These are phyloP conservation scores for Aricia artaxerxes DNA, from an alignment of 2,888 invertebrate genomes.

Conservation along the genomic window DNA sequence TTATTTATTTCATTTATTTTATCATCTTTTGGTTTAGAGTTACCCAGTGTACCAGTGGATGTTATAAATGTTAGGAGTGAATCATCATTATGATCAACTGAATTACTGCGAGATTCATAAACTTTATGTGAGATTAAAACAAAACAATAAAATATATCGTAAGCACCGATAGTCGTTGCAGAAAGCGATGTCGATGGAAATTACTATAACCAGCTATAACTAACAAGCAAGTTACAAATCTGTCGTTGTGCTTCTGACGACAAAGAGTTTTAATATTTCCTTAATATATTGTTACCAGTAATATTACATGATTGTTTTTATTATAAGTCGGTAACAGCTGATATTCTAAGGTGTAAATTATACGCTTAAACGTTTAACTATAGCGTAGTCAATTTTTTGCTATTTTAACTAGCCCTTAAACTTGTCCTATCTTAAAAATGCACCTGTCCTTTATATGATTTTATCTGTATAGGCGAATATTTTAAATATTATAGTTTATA, in stretches of 20 bases:
- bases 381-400: neutral
- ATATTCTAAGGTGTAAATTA: constrained; percentile 2
- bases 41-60: constrained; percentile 33
- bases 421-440: neutral
- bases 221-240: neutral
- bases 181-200: neutral
- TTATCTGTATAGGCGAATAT: constrained; percentile 44
- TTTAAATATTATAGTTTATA: constrained; percentile 10
- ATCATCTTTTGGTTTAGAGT: constrained; percentile 17
- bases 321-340: neutral
- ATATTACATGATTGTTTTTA: neutral
- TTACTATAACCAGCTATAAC: neutral
- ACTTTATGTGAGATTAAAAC: neutral
- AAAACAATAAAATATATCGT: neutral
- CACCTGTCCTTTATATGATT: neutral
- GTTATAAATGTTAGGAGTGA: neutral
- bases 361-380: constrained; percentile 1
- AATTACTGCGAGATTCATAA: neutral
- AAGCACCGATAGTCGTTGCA: neutral
- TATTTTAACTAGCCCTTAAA: neutral
- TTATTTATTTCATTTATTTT: constrained; percentile 13
- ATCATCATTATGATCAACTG: constrained; percentile 34
- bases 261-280: neutral
- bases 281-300: neutral
- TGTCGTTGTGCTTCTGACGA: neutral